Percentiles rank a stretch among this genome's conserved stretches.
Conservation (phyloP, 2,888 invertebrate genomes). For the Stenurella melanura region DNA sequence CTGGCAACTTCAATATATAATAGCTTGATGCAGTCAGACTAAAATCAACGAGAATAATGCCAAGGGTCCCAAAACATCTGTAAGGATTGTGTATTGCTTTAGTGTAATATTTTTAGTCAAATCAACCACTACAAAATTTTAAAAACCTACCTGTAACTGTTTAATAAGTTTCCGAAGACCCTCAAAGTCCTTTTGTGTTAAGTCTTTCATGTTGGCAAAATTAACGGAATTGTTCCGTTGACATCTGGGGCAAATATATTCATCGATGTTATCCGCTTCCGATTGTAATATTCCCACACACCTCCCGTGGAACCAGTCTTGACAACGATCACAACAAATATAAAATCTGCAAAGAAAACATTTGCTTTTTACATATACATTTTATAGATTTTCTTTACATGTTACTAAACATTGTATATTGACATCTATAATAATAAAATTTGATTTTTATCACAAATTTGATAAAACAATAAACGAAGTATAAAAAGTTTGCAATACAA, state of each 20-base stretch:
- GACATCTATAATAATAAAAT: no score
- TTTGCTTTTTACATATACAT: background rate
- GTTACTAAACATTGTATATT: no score
- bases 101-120: no score
- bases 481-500: no score
- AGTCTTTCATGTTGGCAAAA: conserved; percentile 91
- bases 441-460: no score
- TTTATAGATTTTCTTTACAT: no score
- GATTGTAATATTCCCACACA: conserved; percentile 97
- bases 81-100: no score
- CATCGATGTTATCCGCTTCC: conserved; percentile 95
- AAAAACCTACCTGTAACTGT: conserved; percentile 83
- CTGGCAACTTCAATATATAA: no score
- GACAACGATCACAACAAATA: conserved; percentile 98
- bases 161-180: conserved; percentile 90
- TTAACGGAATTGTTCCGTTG: conserved; percentile 92
- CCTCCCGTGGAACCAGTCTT: conserved; percentile 99
- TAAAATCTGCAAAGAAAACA: conserved; percentile 85
- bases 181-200: conserved; percentile 86
- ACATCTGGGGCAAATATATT: conserved; percentile 97
- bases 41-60: no score
- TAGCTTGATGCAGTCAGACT: no score
- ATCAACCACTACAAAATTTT: conserved; percentile 1
- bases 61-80: no score
- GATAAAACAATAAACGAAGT: no score